phyloP scores from a whole-genome alignment of 2,888 invertebrate species.

The Tridacna gigas region DNA sequence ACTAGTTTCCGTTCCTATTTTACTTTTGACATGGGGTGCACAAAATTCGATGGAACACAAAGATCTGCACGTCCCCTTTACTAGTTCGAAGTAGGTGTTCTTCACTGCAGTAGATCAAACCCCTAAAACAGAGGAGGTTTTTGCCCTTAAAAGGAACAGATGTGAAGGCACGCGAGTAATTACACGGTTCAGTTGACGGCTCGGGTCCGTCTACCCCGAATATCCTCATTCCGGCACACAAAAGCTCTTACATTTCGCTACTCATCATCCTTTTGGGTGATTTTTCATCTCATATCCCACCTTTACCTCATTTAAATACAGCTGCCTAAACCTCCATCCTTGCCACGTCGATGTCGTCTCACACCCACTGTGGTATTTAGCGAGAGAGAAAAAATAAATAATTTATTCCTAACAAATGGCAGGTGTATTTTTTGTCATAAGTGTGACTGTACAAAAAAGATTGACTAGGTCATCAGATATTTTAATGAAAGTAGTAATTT shows the following conservation, averaged over 20 bases:
- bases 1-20: no score
- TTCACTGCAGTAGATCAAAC: no score
- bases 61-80: no score
- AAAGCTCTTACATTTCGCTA: constrained; percentile 23
- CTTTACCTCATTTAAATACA: constrained; percentile 60
- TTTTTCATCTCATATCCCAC: constrained; percentile 20
- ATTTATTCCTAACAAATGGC: constrained; percentile 46
- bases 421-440: constrained; percentile 47
- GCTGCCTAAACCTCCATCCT: constrained; percentile 37
- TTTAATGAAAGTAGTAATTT: constrained; percentile 33
- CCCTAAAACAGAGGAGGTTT: not conserved
- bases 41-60: no score
- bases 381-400: not conserved
- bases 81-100: no score
- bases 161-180: constrained; percentile 66
- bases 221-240: constrained; percentile 25
- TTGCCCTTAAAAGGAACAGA: constrained; percentile 47
- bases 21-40: no score
- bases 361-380: constrained; percentile 10
- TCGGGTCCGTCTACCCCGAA: not conserved
- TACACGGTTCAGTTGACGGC: constrained; percentile 37
- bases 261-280: constrained; percentile 13
- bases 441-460: constrained; percentile 13
- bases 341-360: constrained; percentile 9
- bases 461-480: constrained; percentile 33